Base-by-base conservation (phyloP, 1,140 invertebrate species). In the Sarcophaga peregrina region DNA sequence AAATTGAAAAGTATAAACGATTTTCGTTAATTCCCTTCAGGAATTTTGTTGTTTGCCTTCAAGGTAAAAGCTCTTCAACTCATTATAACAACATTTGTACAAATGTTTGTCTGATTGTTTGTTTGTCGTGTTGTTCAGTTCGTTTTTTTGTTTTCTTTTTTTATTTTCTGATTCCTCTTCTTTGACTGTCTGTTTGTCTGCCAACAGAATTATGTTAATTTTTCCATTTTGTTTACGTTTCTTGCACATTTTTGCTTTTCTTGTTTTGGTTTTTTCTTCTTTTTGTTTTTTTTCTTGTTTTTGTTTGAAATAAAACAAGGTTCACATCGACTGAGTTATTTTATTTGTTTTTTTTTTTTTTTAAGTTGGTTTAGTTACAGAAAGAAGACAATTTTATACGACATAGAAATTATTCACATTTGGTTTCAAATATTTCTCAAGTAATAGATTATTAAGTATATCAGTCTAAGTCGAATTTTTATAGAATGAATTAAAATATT, bases 151-250 rank as follows among this genome's bases (percentile, higher is more conserved):
- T n/a, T n/a, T n/a, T n/a, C n/a, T n/a, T n/a, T n/a, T n/a, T n/a
- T n/a, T n/a, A n/a, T n/a, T n/a, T n/a, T n/a, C n/a, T n/a, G n/a
- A n/a, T n/a, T n/a, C n/a, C n/a, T n/a, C n/a, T n/a, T n/a, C 52
- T 68, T 68, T 68, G 58, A 68, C 58, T 68, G 58, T 68, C 62
- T 68, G n/a, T 20, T 68, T 68, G 54, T 58, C 54, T 15, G 54
- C 54, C 54, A 58, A 25, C 17, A 68, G n/a, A 68, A 68, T 68
- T 68, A 68, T 68, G 62, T 68, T 68, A 68, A 68, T 68, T 68
- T 68, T 68, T 68, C 25, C 25, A 37, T 37, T 37, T 37, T 37
- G 25, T 37, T 37, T 37, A 37, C 25, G 4, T 68, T 58, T 58
- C 54, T 7, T 68, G 62, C 17, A 68, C 11, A 68, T 68, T 20